Evolutionary conservation across 1,140 invertebrate species (phyloP).

Genomic region (Ostrea edulis): DNA sequence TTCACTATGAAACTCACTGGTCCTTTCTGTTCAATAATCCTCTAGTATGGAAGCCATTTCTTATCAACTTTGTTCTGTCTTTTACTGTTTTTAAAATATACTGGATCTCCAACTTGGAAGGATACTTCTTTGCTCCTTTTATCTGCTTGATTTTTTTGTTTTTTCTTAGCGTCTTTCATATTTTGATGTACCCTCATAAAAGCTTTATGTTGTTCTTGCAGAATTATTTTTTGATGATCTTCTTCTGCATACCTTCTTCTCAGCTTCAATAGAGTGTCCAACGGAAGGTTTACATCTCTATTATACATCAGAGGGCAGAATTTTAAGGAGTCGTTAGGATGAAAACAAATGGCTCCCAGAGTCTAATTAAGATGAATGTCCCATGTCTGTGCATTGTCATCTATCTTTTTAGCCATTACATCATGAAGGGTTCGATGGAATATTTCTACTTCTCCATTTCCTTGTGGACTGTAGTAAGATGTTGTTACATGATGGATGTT

Average conservation of each 20-base stretch:
- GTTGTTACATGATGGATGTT: slow-evolving; percentile 55
- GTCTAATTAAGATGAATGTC: slow-evolving; percentile 56
- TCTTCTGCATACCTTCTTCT: no score
- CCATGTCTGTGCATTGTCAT: slow-evolving; percentile 39
- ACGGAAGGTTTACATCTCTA: slow-evolving; percentile 36
- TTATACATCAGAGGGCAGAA: slow-evolving; percentile 41
- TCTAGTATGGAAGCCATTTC: background rate
- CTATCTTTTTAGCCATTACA: slow-evolving; percentile 18
- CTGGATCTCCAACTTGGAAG: background rate
- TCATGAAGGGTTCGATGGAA: slow-evolving; percentile 38
- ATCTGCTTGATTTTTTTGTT: background rate
- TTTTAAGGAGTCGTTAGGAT: slow-evolving; percentile 39
- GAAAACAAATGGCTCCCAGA: slow-evolving; percentile 51
- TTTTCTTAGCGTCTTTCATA: slow-evolving; percentile 24
- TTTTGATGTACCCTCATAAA: no score
- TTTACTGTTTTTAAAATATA: background rate
- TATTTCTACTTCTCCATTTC: slow-evolving; percentile 45
- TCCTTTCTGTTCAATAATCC: background rate
- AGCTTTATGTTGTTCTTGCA: no score
- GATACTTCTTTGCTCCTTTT: background rate
- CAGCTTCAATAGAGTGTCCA: no score
- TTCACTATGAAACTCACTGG: background rate
- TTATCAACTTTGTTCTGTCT: background rate
- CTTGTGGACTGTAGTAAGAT: slow-evolving; percentile 32
- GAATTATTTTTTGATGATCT: no score